Evolutionary conservation across 2,113 vertebrate species (phyloP).

Genomic region (Cheirogaleus medius): DNA sequence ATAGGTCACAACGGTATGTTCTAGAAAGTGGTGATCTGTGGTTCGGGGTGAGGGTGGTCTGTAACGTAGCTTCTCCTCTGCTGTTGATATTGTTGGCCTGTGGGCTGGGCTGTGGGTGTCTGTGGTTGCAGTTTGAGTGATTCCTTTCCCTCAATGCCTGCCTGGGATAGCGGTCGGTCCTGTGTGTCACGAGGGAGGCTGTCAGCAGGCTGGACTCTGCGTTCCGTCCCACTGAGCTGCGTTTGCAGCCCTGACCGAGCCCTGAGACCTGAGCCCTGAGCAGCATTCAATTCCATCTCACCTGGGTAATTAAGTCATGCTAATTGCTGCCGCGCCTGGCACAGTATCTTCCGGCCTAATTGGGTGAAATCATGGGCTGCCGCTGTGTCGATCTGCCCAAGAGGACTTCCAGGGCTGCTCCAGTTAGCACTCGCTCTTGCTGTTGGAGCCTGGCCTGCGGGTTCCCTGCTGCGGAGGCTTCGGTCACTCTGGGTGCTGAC

Average conservation of each 20-base stretch:
- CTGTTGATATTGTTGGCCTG: not conserved
- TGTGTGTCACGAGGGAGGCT: not conserved
- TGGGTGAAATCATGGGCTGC: not conserved
- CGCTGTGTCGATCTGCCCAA: not conserved
- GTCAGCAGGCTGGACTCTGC: not conserved
- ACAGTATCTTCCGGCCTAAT: not conserved
- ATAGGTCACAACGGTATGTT: not conserved
- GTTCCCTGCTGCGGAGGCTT: not conserved
- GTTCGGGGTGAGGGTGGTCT: not conserved
- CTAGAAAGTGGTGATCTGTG: not conserved
- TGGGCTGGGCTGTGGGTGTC: fast-evolving
- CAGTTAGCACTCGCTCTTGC: not conserved
- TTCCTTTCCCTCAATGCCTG: not conserved
- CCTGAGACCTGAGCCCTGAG: not conserved
- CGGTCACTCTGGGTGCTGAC: fast-evolving
- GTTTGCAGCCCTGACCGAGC: too few relatives aligned
- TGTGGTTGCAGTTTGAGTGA: not conserved
- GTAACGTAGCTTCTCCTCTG: not conserved
- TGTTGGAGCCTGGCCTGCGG: fast-evolving
- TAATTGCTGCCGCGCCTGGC: not conserved
- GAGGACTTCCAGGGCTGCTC: not conserved
- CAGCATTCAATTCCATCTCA: not conserved
- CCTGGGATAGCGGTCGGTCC: too few relatives aligned
- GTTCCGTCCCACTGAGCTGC: not conserved
- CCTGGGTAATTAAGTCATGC: not conserved